Evolutionary conservation across 53 echinoderm and acorn worm genomes (phyloP), one percentile per base, ranked within the genome.

Genomic region (Pentamera pediparva): DNA sequence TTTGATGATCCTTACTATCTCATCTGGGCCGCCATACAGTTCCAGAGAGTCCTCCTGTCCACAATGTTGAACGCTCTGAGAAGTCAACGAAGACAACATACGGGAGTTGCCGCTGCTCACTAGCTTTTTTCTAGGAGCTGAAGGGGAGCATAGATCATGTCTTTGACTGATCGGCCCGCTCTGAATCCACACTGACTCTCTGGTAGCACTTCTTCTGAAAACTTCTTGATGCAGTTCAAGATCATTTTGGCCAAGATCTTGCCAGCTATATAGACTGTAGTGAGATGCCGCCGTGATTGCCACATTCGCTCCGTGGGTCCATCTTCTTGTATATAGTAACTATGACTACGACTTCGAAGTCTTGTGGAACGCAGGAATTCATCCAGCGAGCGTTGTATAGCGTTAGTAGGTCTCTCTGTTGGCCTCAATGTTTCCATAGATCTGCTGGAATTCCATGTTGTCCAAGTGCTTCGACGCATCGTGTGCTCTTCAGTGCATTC

Each of bases 121-220:
- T n/a, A n/a, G n/a, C n/a, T n/a, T n/a, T n/a, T n/a, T n/a, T n/a
- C n/a, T n/a, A n/a, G n/a, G n/a, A n/a, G n/a, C n/a, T n/a, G n/a
- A n/a, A n/a, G n/a, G n/a, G n/a, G n/a, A n/a, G n/a, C n/a, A n/a
- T n/a, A n/a, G n/a, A n/a, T n/a, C n/a, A n/a, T n/a, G n/a, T n/a
- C n/a, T n/a, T n/a, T 61, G 11, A 2, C 36, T 18, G 35, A 35
- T 13, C 76, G 37, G 22, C 13, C 27, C 13, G 76, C 51, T 39
- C 76, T 39, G 29, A 78, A 64, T 47, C 64, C 65, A 40, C 78
- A 64, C 59, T 78, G 65, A 9, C 61, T 59, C 37, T 78, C 78
- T 27, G 78, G 76, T 4, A 60, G 13, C 15, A 62, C 29, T 29
- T 34, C 29, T 18, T 27, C 8, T 31, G 8, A 7, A 26, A 29